Conservation (phyloP, 2,888 invertebrate genomes). For the Andricus quercusramuli region DNA sequence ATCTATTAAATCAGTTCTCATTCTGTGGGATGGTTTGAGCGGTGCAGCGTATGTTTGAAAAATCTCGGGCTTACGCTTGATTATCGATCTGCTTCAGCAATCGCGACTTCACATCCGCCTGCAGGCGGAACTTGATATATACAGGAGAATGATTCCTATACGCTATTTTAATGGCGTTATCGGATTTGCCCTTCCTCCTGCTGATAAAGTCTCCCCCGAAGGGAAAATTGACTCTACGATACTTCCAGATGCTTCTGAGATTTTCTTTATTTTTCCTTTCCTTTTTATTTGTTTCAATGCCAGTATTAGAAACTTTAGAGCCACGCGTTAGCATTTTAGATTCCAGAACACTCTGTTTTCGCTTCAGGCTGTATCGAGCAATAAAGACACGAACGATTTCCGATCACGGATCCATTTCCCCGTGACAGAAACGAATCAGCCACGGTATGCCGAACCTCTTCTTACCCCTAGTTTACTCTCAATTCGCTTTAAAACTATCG, state of each 20-base stretch:
- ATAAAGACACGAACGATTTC: constrained; percentile 26
- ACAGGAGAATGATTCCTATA: constrained; percentile 13
- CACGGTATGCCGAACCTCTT: constrained; percentile 27
- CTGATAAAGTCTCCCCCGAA: constrained; percentile 15
- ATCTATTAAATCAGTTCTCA: constrained; percentile 32
- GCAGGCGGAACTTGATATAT: constrained; percentile 32
- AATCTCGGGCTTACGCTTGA: constrained; percentile 21
- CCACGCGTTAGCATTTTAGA: constrained; percentile 25
- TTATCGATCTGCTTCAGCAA: constrained; percentile 29
- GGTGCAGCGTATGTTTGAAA: constrained; percentile 4
- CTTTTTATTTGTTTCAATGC: background rate
- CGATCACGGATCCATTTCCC: constrained; percentile 34
- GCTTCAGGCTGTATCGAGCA: constrained; percentile 32
- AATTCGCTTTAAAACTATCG: constrained; percentile 18
- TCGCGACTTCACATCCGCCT: constrained; percentile 19
- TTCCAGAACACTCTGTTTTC: constrained; percentile 11
- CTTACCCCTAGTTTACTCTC: constrained; percentile 28
- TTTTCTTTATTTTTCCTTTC: background rate
- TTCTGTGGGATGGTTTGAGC: constrained; percentile 11
- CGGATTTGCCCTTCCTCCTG: constrained; percentile 20
- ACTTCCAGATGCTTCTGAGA: background rate
- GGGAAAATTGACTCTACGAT: constrained; percentile 1
- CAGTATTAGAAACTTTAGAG: constrained; percentile 9
- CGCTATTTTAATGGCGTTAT: constrained; percentile 33
- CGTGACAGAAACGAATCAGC: constrained; percentile 39